Percentiles rank a stretch among this genome's conserved stretches.
These are phyloP conservation scores for Myiopsitta monachus DNA, from an alignment of 2,113 vertebrate species.

Conservation along the genomic window DNA sequence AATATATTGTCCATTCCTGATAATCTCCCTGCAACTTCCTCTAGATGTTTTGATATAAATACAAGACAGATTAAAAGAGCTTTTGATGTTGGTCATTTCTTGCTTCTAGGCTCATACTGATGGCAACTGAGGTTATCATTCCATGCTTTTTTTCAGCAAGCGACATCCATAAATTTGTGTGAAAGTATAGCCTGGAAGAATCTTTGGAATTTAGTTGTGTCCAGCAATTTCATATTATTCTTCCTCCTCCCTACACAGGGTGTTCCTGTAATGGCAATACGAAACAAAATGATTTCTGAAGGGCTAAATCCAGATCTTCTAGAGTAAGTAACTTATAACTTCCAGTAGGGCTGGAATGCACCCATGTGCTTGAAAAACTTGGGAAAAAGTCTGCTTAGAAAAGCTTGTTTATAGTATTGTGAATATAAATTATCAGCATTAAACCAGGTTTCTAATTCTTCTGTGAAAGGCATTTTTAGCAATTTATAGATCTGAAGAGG, in stretches of 20 bases:
- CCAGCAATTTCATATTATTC: neutral
- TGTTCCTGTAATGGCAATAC: conserved; percentile 96
- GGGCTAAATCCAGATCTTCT: conserved; percentile 91
- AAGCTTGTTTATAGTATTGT: neutral
- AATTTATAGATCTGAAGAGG: neutral
- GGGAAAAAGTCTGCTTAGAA: neutral
- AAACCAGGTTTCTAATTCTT: neutral
- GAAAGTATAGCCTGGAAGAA: neutral
- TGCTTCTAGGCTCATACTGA: neutral
- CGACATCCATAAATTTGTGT: neutral
- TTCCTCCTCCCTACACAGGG: conserved; percentile 75
- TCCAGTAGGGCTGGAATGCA: neutral
- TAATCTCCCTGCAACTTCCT: neutral
- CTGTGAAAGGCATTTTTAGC: accelerated
- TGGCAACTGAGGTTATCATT: neutral
- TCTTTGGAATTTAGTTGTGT: neutral
- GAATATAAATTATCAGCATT: neutral
- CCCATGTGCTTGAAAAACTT: neutral
- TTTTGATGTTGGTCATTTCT: neutral
- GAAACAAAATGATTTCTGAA: conserved; percentile 95
- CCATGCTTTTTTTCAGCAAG: neutral
- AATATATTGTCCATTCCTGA: neutral
- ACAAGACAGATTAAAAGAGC: neutral
- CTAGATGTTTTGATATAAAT: neutral
- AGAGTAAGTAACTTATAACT: conserved; percentile 83